Base-by-base conservation (phyloP, 2,797 vertebrate species). In the Coregonus sp. region DNA sequence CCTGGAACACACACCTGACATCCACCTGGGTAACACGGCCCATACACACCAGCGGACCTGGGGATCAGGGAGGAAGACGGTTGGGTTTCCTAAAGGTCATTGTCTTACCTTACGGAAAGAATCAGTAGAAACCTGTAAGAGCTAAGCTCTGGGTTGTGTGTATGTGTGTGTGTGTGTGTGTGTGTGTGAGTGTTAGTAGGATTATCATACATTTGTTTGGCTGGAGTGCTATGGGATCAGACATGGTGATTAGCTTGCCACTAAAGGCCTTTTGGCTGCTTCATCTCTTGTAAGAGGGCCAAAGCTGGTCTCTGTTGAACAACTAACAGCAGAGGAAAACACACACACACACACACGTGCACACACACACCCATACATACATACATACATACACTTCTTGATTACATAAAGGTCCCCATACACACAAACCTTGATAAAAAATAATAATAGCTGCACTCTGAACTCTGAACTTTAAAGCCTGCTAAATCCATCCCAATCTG, bases 181-280 rank as follows among this genome's bases (percentile, higher is more conserved):
- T 79, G 74, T 82, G 73, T 81, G 76, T 74, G 71, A 35, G 65
- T 71, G 70, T 75, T 51, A 72, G 78, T 68, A 47, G 15, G 70
- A 51, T 25, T 51, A 51, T 71, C 18, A 1, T 50, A 18, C 54
- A 16, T 33, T 51, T 71, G 1, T 29, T 33, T 31, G 35, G 15
- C 16, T 37, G 73, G 70, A 73, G 68, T 56, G 75, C 66, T 52
- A 61, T 68, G 70, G 74, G 78, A 84, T 81, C 80, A 84, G 80
- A 72, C 80, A 79, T 56, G 77, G 71, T 63, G 75, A 82, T 84
- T 84, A 82, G 66, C 77, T 69, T 77, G 73, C 72, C 77, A 70
- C 77, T 69, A 75, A 78, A 81, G 59, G 82, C 72, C 71, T 78
- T 80, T 76, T 80, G 80, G 54, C 72, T 74, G 47, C 72, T 74